These are phyloP conservation scores for Watersipora subatra DNA, from an alignment of 1,140 invertebrate genomes.

Conservation along the genomic window DNA sequence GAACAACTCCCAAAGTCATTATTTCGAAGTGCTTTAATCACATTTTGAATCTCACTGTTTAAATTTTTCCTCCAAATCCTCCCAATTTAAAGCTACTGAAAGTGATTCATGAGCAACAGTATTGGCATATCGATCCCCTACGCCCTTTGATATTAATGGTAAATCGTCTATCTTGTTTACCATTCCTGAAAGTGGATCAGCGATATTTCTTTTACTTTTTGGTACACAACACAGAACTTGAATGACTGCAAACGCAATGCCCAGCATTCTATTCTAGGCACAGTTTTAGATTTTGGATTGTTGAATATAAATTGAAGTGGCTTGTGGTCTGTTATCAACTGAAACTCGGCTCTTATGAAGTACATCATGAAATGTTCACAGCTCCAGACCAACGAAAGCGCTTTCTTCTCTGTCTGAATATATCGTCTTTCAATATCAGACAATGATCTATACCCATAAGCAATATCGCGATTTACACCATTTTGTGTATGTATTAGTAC, in stretches of 20 bases:
- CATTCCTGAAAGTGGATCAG: slow-evolving; percentile 4
- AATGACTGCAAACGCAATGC: background rate
- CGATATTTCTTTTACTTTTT: background rate
- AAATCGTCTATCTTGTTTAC: background rate
- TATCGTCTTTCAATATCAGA: slow-evolving; percentile 13
- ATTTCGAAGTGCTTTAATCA: background rate
- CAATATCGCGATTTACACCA: background rate
- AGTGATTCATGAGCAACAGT: background rate
- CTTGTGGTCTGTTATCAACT: slow-evolving; percentile 13
- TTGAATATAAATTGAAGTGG: slow-evolving; percentile 12
- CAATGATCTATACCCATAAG: background rate
- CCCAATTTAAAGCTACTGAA: background rate
- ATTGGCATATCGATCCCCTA: background rate
- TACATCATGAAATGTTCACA: slow-evolving; percentile 13
- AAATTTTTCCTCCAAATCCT: background rate
- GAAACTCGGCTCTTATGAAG: slow-evolving; percentile 10
- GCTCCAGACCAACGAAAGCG: slow-evolving; percentile 11
- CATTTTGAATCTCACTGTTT: too few relatives aligned
- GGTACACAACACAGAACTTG: background rate
- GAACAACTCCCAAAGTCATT: background rate
- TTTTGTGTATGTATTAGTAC: background rate
- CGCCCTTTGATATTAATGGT: background rate
- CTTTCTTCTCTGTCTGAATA: slow-evolving; percentile 13
- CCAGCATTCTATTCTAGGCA: too few relatives aligned
- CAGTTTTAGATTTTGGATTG: background rate